Evolutionary conservation across 2,113 vertebrate genomes (phyloP), one percentile per base, ranked within the genome.

Genomic region (Pagrus major): DNA sequence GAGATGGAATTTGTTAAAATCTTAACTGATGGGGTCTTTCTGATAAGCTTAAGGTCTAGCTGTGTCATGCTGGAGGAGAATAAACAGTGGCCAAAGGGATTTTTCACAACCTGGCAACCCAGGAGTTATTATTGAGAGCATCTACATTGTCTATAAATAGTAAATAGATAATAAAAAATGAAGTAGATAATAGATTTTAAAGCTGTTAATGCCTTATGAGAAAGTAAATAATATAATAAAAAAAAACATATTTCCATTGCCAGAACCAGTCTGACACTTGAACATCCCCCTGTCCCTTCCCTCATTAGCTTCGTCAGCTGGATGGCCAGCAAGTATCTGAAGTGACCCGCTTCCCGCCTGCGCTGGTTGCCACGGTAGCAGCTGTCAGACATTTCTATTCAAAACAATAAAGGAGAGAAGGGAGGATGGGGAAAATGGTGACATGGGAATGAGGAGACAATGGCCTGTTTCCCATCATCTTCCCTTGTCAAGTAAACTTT

Each of bases 241-340:
- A 23, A 18, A 31, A 59, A 35, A 23, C 27, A 59, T 3, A 35
- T 58, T 35, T 25, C 51, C 60, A 31, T 42, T 60, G 46, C 18
- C 15, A 39, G 23, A 49, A 44, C 12, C 21, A 59, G 42, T 35
- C 66, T 70, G 72, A 71, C 37, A 51, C 71, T 27, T 70, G 1
- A 41, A 64, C 14, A 6, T 56, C 46, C 6, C 46, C 29, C 54
- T 33, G 35, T 49, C 52, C 20, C 73, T 76, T 90, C 89, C 81
- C 92, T 91, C 94, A 94, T 94, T 87, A 94, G 94, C 94, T 88
- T 90, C 93, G 94, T 95, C 94, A 94, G 96, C 94, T 90, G 95
- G 94, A 91, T 92, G 95, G 95, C 92, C 21, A 91, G 94, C 95
- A 95, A 96, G 95, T 96, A 96, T 95, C 95, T 94, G 93, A 95